phyloP scores from a whole-genome alignment of 2,113 vertebrate genomes.

The Campylomormyrus numenius region DNA sequence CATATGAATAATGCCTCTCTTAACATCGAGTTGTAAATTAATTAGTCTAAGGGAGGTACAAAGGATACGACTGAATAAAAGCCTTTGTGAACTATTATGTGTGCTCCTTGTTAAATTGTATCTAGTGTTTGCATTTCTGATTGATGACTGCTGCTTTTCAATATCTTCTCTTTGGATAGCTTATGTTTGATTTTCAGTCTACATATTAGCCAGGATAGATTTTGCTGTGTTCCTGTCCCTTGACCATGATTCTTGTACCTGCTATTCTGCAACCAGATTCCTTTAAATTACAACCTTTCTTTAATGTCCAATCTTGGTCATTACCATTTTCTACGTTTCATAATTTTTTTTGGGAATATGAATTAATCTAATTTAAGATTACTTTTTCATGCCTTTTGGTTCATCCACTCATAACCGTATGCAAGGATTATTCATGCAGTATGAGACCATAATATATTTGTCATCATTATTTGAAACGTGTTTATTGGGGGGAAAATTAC shows the following conservation, averaged over 20 bases:
- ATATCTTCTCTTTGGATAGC: not conserved
- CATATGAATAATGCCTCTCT: not conserved
- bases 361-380: no score
- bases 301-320: not conserved
- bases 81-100: not conserved
- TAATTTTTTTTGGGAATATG: no score
- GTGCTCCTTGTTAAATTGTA: not conserved
- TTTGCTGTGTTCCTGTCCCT: not conserved
- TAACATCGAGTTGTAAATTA: not conserved
- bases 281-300: not conserved
- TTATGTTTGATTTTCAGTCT: not conserved
- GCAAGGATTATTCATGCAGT: not conserved
- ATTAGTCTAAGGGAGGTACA: not conserved
- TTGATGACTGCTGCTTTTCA: not conserved
- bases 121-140: not conserved
- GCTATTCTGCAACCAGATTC: not conserved
- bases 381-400: not conserved
- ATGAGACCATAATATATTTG: not conserved
- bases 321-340: not conserved
- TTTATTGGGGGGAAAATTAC: not conserved
- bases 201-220: not conserved
- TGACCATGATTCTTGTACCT: not conserved
- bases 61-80: not conserved
- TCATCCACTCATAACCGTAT: not conserved
- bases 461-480: not conserved